Evolutionary conservation across 2,113 vertebrate genomes (phyloP).

Genomic region (Progne subis): DNA sequence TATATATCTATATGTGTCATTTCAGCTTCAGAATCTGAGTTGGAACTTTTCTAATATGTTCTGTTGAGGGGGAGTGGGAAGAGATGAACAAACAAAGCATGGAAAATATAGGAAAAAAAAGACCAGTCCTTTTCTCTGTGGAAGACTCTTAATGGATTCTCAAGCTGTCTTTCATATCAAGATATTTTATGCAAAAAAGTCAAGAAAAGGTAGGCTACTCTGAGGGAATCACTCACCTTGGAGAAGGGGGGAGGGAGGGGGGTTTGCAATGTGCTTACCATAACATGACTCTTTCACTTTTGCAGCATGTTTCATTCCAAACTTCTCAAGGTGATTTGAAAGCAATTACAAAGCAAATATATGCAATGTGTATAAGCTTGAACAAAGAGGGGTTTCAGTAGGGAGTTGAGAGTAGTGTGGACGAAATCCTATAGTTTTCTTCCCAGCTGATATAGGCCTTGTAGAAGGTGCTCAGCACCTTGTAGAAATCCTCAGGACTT

Average conservation of each 20-base stretch:
- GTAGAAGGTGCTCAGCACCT: neutral
- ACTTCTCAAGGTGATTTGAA: neutral
- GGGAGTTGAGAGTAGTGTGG: neutral
- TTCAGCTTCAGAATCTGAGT: neutral
- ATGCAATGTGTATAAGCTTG: neutral
- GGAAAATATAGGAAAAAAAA: neutral
- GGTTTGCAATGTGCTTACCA: neutral
- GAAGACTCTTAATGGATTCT: neutral
- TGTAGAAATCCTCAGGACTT: neutral
- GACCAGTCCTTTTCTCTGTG: neutral
- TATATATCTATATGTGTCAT: neutral
- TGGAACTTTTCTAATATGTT: neutral
- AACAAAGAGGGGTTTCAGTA: neutral
- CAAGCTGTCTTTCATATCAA: neutral
- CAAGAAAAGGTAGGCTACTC: neutral
- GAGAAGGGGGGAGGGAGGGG: fast-evolving
- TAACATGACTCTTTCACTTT: neutral
- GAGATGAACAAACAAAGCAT: neutral
- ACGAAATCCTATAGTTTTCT: neutral
- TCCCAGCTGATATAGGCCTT: neutral
- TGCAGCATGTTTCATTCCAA: neutral
- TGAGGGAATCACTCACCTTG: neutral
- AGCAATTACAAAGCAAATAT: neutral
- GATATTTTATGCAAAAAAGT: neutral
- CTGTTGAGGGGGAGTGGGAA: too few relatives aligned